A percentile compares a stretch with the other conserved stretches of the same genome.
phyloP scores from a whole-genome alignment of 2,888 invertebrate species.

The Xiphydria camelus region DNA sequence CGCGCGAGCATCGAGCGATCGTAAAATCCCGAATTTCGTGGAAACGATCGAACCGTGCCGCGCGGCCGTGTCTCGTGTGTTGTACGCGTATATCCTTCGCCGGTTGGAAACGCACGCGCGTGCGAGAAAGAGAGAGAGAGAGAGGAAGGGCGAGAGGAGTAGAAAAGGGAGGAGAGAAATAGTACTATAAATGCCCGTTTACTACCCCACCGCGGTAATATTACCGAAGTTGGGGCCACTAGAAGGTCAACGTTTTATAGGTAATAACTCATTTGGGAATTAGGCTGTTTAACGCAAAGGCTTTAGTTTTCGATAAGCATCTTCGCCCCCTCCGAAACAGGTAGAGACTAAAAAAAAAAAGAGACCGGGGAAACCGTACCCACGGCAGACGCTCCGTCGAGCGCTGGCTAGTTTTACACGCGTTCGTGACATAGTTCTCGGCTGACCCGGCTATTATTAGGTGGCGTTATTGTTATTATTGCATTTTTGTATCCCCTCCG shows the following conservation, averaged over 20 bases:
- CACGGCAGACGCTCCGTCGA: too few species aligned
- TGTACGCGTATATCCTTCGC: too few species aligned
- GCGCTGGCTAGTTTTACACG: too few species aligned
- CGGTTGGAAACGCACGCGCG: too few species aligned
- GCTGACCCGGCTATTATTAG: too few species aligned
- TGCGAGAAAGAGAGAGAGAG: constrained; percentile 8
- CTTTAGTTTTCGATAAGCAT: constrained; percentile 44
- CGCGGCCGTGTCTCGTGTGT: too few species aligned
- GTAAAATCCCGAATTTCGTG: constrained; percentile 37
- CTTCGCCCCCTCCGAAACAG: too few species aligned
- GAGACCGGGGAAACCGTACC: too few species aligned
- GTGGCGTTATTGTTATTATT: too few species aligned
- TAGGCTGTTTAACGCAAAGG: constrained; percentile 49
- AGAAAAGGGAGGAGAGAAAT: constrained; percentile 19
- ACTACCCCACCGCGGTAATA: constrained; percentile 48
- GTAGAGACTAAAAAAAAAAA: too few species aligned
- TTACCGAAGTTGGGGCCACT: constrained; percentile 43
- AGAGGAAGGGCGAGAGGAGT: constrained; percentile 12
- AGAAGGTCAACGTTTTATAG: constrained; percentile 46
- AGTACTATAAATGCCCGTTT: constrained; percentile 47
- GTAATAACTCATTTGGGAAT: constrained; percentile 50
- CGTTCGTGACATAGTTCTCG: too few species aligned
- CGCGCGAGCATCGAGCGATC: constrained; percentile 32
- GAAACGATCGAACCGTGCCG: constrained; percentile 26
- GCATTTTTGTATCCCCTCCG: too few species aligned